Percentiles rank a stretch among this genome's conserved stretches.
These are phyloP conservation scores for Alviniconcha strummeri DNA, from an alignment of 2,888 invertebrate species.

Conservation along the genomic window DNA sequence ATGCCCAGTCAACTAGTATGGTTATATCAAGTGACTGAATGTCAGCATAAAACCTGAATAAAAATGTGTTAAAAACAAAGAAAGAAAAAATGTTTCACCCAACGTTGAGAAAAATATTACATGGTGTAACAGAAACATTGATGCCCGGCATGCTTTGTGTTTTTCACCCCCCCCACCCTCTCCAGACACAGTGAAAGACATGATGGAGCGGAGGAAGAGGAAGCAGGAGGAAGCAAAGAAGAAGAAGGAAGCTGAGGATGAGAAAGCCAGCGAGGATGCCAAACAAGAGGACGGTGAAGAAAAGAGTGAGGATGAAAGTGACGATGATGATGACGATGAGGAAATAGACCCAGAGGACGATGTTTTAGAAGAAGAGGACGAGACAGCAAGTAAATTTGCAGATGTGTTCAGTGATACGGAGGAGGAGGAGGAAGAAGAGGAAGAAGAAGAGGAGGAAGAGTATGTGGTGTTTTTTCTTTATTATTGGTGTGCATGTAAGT, in stretches of 20 bases:
- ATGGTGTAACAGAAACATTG: too few relatives aligned
- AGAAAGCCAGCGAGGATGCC: conserved; percentile 32
- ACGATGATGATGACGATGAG: conserved; percentile 44
- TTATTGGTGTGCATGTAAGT: too few relatives aligned
- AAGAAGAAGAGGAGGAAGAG: conserved; percentile 39
- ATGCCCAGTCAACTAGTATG: too few relatives aligned
- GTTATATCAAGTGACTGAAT: too few relatives aligned
- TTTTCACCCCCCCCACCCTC: too few relatives aligned
- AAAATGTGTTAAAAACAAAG: too few relatives aligned
- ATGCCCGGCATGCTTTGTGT: too few relatives aligned
- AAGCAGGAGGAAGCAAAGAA: conserved; percentile 24
- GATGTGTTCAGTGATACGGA: conserved; percentile 72
- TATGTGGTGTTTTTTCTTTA: background rate
- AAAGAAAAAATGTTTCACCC: too few relatives aligned
- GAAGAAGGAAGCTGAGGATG: conserved; percentile 24
- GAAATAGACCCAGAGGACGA: conserved; percentile 56
- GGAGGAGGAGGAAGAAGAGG: conserved; percentile 66
- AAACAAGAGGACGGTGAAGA: conserved; percentile 37
- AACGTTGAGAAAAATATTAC: too few relatives aligned
- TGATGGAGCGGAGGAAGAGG: conserved; percentile 29
- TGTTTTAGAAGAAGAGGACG: conserved; percentile 61
- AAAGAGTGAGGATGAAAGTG: conserved; percentile 52
- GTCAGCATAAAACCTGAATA: too few relatives aligned
- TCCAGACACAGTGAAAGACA: conserved; percentile 35
- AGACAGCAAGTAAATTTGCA: conserved; percentile 59